These are phyloP conservation scores for Diabrotica balteata DNA, from an alignment of 2,888 invertebrate species.

Conservation along the genomic window DNA sequence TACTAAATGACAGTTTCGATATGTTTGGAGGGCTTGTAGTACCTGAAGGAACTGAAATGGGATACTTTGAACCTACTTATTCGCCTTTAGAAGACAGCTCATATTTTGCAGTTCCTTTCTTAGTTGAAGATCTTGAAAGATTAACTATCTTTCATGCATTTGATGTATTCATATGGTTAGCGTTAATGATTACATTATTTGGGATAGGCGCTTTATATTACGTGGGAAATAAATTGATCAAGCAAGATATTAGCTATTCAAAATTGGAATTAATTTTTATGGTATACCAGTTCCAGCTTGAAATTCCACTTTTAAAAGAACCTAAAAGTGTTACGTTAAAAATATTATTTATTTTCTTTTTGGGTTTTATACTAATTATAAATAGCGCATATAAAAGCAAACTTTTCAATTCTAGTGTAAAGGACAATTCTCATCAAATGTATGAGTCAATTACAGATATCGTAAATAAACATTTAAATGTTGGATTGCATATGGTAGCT, in stretches of 20 bases:
- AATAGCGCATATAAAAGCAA: slow-evolving; percentile 11
- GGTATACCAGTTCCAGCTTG: too few species aligned
- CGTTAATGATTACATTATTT: too few species aligned
- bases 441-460: slow-evolving; percentile 13
- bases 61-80: slow-evolving; percentile 7
- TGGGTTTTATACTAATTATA: background rate
- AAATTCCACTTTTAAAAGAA: too few species aligned
- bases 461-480: slow-evolving; percentile 4
- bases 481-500: slow-evolving; percentile 1
- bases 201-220: too few species aligned
- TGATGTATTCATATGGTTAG: background rate
- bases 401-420: slow-evolving; percentile 15
- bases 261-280: too few species aligned
- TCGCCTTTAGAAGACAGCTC: slow-evolving; percentile 1
- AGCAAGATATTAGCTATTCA: too few species aligned
- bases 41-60: background rate
- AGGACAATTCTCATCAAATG: background rate
- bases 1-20: background rate
- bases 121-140: background rate
- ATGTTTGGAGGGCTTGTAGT: background rate
- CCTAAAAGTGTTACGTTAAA: too few species aligned
- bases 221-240: too few species aligned
- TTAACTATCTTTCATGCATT: background rate
- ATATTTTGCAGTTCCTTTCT: slow-evolving; percentile 6
- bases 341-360: too few species aligned